Conservation (phyloP, 2,797 vertebrate genomes). For the Falco peregrinus region DNA sequence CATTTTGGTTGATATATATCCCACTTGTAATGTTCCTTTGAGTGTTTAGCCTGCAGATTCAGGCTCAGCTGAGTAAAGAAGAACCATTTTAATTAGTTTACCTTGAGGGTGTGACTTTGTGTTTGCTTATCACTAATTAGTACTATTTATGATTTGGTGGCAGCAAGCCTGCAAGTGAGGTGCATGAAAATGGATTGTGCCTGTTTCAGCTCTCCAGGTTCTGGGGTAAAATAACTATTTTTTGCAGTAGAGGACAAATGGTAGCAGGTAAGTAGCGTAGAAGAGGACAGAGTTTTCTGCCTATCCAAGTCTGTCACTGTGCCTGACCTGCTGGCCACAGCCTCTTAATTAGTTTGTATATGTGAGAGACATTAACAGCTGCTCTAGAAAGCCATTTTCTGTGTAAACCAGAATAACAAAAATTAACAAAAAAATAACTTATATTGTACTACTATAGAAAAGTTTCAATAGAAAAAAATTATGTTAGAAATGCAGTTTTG, state of each 20-base stretch:
- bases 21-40: neutral
- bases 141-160: neutral
- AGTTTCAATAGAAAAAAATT: neutral
- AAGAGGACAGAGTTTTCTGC: neutral
- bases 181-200: neutral
- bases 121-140: neutral
- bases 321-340: neutral
- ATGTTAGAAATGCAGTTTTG: neutral
- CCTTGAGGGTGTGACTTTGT: neutral
- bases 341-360: neutral
- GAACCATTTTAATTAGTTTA: neutral
- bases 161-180: neutral
- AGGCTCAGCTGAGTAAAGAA: neutral
- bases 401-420: neutral
- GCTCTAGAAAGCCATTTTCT: neutral
- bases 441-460: neutral
- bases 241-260: neutral
- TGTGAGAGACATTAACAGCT: neutral
- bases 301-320: neutral
- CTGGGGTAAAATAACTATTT: neutral
- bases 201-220: neutral
- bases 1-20: neutral
- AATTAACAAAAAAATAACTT: neutral
- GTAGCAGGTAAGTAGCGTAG: neutral
- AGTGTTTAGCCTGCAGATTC: neutral